Conservation (phyloP, 2,797 vertebrate genomes). For the Menidia menidia region DNA sequence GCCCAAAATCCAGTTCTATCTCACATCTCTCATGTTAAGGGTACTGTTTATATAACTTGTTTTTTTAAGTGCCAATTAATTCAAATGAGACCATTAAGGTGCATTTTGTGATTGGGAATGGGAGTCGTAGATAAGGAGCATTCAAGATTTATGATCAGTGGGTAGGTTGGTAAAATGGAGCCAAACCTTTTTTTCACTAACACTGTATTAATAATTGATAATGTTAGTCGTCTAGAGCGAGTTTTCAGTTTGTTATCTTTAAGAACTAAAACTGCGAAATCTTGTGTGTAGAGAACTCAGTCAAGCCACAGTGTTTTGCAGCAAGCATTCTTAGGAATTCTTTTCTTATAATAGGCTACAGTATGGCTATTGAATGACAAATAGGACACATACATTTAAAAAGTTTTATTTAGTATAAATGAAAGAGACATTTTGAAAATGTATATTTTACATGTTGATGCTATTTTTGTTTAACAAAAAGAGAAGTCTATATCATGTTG, state of each 20-base stretch:
- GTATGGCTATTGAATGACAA: constrained; percentile 89
- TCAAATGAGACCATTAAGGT: constrained; percentile 81
- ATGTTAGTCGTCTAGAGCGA: constrained; percentile 89
- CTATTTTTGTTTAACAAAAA: constrained; percentile 94
- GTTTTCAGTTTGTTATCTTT: constrained; percentile 93
- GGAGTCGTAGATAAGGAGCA: constrained; percentile 52
- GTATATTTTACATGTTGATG: constrained; percentile 97
- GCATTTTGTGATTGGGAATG: constrained; percentile 61
- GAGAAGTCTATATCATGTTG: constrained; percentile 89
- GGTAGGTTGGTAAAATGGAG: constrained; percentile 63
- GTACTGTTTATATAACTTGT: constrained; percentile 84
- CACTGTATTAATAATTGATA: constrained; percentile 89
- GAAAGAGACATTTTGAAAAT: constrained; percentile 90
- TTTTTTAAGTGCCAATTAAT: constrained; percentile 84
- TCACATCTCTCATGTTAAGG: constrained; percentile 83
- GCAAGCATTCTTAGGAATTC: constrained; percentile 87
- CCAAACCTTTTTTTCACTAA: constrained; percentile 82
- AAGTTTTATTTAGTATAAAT: constrained; percentile 95
- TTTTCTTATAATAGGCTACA: constrained; percentile 89
- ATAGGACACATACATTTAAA: constrained; percentile 87
- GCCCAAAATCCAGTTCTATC: constrained; percentile 77
- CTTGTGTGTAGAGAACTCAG: constrained; percentile 89
- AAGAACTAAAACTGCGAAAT: constrained; percentile 87
- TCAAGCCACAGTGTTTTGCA: constrained; percentile 87
- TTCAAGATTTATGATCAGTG: constrained; percentile 61